These are phyloP conservation scores for Sesia bembeciformis DNA, from an alignment of 2,888 invertebrate genomes.

Conservation along the genomic window DNA sequence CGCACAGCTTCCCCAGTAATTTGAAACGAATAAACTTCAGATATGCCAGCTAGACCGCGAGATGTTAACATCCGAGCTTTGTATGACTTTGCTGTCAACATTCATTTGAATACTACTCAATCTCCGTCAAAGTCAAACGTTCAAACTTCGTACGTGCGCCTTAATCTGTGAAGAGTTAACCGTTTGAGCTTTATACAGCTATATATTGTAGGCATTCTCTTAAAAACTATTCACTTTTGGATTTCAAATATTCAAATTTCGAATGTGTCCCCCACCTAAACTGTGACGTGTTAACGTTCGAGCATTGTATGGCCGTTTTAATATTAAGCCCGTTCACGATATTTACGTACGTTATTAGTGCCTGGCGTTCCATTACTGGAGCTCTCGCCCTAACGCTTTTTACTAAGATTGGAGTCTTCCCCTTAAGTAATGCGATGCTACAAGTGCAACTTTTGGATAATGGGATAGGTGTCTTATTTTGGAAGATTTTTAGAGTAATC, in stretches of 20 bases:
- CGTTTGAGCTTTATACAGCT: too few species aligned
- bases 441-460: constrained; percentile 16
- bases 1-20: too few species aligned
- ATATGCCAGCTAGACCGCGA: too few species aligned
- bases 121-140: too few species aligned
- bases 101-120: too few species aligned
- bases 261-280: constrained; percentile 1
- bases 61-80: too few species aligned
- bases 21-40: too few species aligned
- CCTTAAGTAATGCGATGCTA: constrained; percentile 13
- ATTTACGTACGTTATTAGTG: constrained; percentile 46
- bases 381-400: constrained; percentile 43
- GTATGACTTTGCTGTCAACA: too few species aligned
- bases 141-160: too few species aligned
- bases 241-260: not conserved
- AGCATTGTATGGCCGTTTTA: constrained; percentile 34
- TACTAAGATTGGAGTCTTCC: constrained; percentile 36
- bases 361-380: constrained; percentile 23
- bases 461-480: constrained; percentile 9
- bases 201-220: too few species aligned
- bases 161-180: too few species aligned
- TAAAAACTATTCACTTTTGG: too few species aligned
- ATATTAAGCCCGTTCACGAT: constrained; percentile 47
- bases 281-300: constrained; percentile 9
- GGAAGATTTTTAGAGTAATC: constrained; percentile 4